phyloP scores from a whole-genome alignment of 2,797 vertebrate species.

The Holocentrus rufus region DNA sequence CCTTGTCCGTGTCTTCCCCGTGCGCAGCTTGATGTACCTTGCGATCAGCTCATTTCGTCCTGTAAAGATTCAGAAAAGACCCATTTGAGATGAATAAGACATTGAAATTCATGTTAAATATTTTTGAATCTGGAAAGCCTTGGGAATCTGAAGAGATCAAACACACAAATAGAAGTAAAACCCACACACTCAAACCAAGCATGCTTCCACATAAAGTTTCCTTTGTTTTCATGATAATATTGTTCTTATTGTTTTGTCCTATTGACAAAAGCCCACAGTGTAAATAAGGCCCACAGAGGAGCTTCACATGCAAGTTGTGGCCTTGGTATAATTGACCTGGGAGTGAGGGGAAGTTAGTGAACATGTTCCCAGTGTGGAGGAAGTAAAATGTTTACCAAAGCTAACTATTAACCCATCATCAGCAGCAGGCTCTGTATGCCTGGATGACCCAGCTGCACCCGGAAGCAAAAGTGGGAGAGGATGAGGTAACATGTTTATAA shows the following conservation, averaged over 20 bases:
- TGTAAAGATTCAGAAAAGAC: conserved; percentile 54
- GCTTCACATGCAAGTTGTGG: background rate
- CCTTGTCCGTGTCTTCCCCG: conserved; percentile 89
- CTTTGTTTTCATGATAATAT: too few relatives aligned
- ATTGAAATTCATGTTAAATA: background rate
- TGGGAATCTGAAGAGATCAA: background rate
- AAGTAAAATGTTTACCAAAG: conserved; percentile 37
- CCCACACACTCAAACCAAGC: too few relatives aligned
- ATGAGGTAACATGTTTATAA: conserved; percentile 37
- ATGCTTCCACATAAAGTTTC: too few relatives aligned
- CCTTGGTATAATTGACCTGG: background rate
- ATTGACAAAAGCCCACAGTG: background rate
- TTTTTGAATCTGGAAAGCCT: background rate
- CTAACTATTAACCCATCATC: conserved; percentile 27
- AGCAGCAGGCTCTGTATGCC: conserved; percentile 13
- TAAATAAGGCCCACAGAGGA: background rate
- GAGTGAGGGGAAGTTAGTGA: background rate
- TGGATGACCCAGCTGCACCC: background rate
- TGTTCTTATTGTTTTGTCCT: too few relatives aligned
- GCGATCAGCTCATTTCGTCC: conserved; percentile 91
- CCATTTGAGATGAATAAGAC: background rate
- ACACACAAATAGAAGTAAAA: too few relatives aligned
- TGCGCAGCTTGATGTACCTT: conserved; percentile 90
- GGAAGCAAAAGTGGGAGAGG: background rate
- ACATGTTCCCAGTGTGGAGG: conserved; percentile 20